These are phyloP conservation scores for Napeogenes inachia DNA, from an alignment of 2,888 invertebrate species.

Conservation along the genomic window DNA sequence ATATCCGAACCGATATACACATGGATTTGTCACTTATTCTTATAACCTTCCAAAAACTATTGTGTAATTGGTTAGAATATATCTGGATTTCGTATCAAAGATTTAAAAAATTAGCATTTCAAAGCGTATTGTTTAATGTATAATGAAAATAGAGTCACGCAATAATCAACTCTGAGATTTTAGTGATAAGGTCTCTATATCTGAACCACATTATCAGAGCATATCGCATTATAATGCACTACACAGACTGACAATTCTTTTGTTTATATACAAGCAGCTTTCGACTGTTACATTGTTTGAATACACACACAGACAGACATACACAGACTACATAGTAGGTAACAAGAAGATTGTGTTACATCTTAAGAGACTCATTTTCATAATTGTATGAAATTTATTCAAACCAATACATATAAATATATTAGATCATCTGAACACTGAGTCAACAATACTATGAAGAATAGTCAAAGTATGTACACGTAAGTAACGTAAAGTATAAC, in stretches of 20 bases:
- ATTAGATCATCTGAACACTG: neutral
- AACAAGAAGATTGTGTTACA: neutral
- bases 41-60: slow-evolving; percentile 16
- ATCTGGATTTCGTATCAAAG: neutral
- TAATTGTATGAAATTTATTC: neutral
- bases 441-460: neutral
- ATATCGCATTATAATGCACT: slow-evolving; percentile 10
- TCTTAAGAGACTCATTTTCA: no score
- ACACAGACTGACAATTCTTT: neutral
- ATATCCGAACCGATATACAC: slow-evolving; percentile 41
- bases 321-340: no score
- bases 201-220: slow-evolving; percentile 11
- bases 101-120: neutral
- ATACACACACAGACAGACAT: no score
- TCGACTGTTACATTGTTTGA: no score
- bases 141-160: neutral
- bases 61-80: slow-evolving; percentile 9
- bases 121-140: neutral
- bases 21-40: slow-evolving; percentile 27
- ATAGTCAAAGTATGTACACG: neutral
- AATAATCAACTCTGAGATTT: neutral
- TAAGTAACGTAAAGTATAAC: neutral
- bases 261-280: neutral
- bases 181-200: slow-evolving; percentile 7
- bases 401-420: neutral